These are phyloP conservation scores for Cryptocephalus moraei DNA, from an alignment of 2,888 invertebrate species.

Conservation along the genomic window DNA sequence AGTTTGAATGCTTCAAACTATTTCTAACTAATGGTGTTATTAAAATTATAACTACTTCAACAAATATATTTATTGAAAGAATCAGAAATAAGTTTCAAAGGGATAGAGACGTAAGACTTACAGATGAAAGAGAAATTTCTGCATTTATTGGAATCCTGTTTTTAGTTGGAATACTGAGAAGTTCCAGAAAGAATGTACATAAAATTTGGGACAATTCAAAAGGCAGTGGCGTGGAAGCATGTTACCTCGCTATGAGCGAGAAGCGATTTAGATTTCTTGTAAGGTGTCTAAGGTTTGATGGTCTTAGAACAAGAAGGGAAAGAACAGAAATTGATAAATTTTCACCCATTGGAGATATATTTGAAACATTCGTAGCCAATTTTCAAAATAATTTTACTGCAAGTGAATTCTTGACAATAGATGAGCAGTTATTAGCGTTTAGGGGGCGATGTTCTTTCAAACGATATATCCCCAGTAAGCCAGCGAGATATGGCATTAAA, in stretches of 20 bases:
- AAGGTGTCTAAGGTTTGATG: neutral
- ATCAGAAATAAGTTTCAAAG: too few relatives aligned
- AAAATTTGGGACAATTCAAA: too few relatives aligned
- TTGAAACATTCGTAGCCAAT: slow-evolving; percentile 7
- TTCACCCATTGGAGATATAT: slow-evolving; percentile 12
- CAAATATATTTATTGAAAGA: too few relatives aligned
- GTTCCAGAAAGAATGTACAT: too few relatives aligned
- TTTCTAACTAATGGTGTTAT: too few relatives aligned
- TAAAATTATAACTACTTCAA: too few relatives aligned
- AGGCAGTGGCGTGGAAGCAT: too few relatives aligned
- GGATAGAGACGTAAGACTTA: too few relatives aligned
- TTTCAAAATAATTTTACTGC: slow-evolving; percentile 10
- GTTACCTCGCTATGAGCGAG: neutral
- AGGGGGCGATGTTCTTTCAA: slow-evolving; percentile 12
- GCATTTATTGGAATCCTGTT: too few relatives aligned
- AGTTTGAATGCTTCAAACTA: too few relatives aligned
- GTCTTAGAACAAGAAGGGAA: neutral
- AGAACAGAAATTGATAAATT: slow-evolving; percentile 11
- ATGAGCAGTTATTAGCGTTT: slow-evolving; percentile 16
- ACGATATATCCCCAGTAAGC: neutral
- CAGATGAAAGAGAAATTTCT: too few relatives aligned
- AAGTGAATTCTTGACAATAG: slow-evolving; percentile 11
- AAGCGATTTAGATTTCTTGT: neutral
- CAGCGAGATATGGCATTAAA: neutral
- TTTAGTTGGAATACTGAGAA: too few relatives aligned